Evolutionary conservation across 2,113 vertebrate species (phyloP).

Genomic region (Perca flavescens): DNA sequence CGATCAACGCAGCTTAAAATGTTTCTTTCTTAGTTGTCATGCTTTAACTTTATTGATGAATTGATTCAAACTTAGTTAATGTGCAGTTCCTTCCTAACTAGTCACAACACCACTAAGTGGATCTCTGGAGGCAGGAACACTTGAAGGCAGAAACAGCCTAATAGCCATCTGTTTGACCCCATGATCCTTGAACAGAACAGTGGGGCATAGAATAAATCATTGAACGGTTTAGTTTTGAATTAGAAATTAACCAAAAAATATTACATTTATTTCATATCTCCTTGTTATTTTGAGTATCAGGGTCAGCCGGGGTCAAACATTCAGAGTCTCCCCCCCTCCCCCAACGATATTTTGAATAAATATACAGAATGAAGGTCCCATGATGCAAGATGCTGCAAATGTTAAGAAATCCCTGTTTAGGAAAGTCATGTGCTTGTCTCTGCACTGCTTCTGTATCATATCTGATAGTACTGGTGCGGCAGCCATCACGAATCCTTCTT

Average conservation of each 20-base stretch:
- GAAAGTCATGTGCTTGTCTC: neutral
- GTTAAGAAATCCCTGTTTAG: constrained; percentile 24
- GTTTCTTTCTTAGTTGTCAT: neutral
- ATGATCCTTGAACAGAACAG: neutral
- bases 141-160: constrained; percentile 44
- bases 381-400: constrained; percentile 58
- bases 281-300: neutral
- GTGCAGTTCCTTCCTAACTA: constrained; percentile 16
- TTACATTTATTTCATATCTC: neutral
- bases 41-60: neutral
- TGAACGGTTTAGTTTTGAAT: constrained; percentile 30
- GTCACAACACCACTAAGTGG: neutral
- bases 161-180: constrained; percentile 58
- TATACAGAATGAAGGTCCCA: constrained; percentile 6
- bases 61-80: constrained; percentile 4
- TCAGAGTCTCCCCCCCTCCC: neutral
- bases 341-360: constrained; percentile 9
- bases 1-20: neutral
- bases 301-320: constrained; percentile 3
- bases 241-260: constrained; percentile 6
- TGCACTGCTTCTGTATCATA: constrained; percentile 8
- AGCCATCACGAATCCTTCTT: constrained; percentile 2
- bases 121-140: constrained; percentile 32
- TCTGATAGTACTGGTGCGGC: neutral
- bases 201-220: constrained; percentile 8